A percentile compares a stretch with the other conserved stretches of the same genome.
These are phyloP conservation scores for Procambarus clarkii DNA, from an alignment of 1,140 invertebrate species.

Conservation along the genomic window DNA sequence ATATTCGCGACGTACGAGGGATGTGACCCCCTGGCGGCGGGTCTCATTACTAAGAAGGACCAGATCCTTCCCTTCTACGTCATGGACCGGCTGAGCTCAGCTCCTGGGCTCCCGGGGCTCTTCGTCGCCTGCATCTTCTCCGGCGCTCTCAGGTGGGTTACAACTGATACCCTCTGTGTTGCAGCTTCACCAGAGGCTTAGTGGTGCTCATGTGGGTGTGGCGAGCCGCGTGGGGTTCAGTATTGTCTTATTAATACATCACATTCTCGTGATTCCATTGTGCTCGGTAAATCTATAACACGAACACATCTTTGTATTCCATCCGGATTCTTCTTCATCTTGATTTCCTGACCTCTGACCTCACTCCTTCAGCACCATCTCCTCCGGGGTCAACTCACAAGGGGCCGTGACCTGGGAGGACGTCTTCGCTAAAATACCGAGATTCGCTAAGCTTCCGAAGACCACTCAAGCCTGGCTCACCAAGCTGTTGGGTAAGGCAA, in stretches of 20 bases:
- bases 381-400: slow-evolving; percentile 91
- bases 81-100: slow-evolving; percentile 50
- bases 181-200: too few relatives aligned
- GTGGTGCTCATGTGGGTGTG: too few relatives aligned
- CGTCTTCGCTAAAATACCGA: slow-evolving; percentile 77
- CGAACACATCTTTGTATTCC: too few relatives aligned
- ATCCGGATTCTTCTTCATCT: too few relatives aligned
- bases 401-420: slow-evolving; percentile 93
- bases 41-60: slow-evolving; percentile 82
- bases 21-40: slow-evolving; percentile 86
- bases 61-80: slow-evolving; percentile 62
- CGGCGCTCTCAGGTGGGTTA: slow-evolving; percentile 83
- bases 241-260: too few relatives aligned
- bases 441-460: not conserved
- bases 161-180: too few relatives aligned
- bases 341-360: not conserved
- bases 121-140: slow-evolving; percentile 83
- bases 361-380: slow-evolving; percentile 84
- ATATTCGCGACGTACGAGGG: slow-evolving; percentile 86
- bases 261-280: too few relatives aligned
- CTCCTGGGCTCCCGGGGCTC: slow-evolving; percentile 45
- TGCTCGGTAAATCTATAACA: too few relatives aligned
- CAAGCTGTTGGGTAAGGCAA: slow-evolving; percentile 14
- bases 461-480: slow-evolving; percentile 9
- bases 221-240: too few relatives aligned